Conservation (phyloP, 2,113 vertebrate species). For the Micromys minutus region DNA sequence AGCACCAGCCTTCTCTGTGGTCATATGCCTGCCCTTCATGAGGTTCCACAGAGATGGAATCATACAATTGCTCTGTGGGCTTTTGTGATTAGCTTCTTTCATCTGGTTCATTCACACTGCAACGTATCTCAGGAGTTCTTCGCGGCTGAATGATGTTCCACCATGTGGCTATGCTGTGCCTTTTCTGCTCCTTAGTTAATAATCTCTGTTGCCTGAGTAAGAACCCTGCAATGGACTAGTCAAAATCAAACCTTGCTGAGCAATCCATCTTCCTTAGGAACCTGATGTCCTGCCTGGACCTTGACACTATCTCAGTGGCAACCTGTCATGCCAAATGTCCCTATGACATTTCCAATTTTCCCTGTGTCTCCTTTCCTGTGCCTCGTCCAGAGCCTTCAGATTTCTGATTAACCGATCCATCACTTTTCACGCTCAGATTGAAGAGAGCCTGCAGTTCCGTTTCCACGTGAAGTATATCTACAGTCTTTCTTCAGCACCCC, state of each 20-base stretch:
- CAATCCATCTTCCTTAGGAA: background rate
- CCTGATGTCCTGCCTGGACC: background rate
- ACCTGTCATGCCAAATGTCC: background rate
- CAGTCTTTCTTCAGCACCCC: background rate
- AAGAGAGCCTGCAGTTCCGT: background rate
- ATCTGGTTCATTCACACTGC: rapidly evolving
- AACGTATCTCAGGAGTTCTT: rapidly evolving
- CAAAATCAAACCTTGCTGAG: background rate
- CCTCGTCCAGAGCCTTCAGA: background rate
- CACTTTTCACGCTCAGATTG: background rate
- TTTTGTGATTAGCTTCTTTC: background rate
- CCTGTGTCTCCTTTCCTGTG: background rate
- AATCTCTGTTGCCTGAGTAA: background rate
- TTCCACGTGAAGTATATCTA: background rate
- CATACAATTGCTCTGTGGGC: background rate
- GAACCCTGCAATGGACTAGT: background rate
- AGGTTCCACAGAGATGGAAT: no score
- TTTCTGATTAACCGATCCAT: background rate
- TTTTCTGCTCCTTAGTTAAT: background rate
- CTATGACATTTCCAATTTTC: background rate
- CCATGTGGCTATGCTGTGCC: rapidly evolving
- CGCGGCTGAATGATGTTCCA: background rate
- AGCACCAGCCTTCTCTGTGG: background rate
- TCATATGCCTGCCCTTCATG: background rate
- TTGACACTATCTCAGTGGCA: background rate